These are phyloP conservation scores for Apolygus lucorum DNA, from an alignment of 1,140 invertebrate species.

Conservation along the genomic window DNA sequence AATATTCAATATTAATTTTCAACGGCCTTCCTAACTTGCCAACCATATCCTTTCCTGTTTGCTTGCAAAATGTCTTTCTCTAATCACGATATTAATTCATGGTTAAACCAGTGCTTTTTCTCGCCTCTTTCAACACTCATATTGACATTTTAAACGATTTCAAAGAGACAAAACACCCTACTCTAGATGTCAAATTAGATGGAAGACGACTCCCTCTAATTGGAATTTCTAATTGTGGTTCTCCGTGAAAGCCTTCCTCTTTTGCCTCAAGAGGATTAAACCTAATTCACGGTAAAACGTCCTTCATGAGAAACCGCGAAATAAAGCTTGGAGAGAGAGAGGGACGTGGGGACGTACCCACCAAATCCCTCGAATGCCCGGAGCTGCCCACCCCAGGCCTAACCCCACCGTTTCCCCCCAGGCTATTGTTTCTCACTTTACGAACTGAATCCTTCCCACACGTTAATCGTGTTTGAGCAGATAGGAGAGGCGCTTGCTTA, in stretches of 20 bases:
- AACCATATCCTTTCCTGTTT: too few species aligned
- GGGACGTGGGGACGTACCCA: neutral
- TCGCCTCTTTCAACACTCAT: too few species aligned
- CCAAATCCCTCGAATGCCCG: neutral
- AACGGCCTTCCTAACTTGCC: too few species aligned
- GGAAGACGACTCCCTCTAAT: neutral
- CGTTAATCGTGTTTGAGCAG: neutral
- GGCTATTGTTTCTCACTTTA: neutral
- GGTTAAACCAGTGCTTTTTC: too few species aligned
- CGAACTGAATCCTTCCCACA: neutral
- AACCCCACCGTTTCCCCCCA: neutral
- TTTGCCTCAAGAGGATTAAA: neutral
- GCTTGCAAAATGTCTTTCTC: too few species aligned
- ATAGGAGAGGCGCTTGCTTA: neutral
- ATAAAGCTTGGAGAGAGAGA: neutral
- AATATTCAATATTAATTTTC: too few species aligned
- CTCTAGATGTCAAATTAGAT: neutral
- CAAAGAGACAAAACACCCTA: neutral
- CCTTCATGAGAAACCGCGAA: neutral
- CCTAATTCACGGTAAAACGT: neutral
- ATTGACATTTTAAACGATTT: too few species aligned
- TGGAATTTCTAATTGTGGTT: neutral
- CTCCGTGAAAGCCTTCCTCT: neutral
- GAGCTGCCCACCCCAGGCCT: too few species aligned
- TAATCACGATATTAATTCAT: too few species aligned